Evolutionary conservation across 2,113 vertebrate genomes (phyloP).

Genomic region (Hippoglossus stenolepis): DNA sequence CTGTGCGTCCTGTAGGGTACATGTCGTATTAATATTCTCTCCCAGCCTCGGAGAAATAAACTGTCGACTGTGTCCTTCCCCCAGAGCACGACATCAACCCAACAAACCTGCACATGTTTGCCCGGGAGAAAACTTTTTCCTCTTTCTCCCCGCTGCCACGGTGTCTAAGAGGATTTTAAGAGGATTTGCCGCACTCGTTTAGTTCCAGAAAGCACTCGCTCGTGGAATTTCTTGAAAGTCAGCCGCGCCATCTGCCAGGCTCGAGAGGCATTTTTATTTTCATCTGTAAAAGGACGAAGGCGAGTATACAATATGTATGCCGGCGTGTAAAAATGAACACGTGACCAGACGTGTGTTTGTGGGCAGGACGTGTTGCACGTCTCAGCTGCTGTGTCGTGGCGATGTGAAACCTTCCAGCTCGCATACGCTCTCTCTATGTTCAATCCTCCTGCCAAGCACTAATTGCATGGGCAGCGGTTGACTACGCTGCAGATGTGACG

Average conservation of each 20-base stretch:
- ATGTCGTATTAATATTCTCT: constrained; percentile 71
- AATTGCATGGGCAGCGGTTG: constrained; percentile 58
- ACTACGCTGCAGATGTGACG: constrained; percentile 63
- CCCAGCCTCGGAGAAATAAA: constrained; percentile 68
- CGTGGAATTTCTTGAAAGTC: constrained; percentile 85
- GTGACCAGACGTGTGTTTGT: constrained; percentile 16
- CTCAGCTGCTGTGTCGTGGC: constrained; percentile 5
- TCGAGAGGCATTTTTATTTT: constrained; percentile 53
- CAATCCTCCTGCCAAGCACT: constrained; percentile 42
- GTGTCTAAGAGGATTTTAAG: constrained; percentile 85
- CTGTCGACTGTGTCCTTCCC: constrained; percentile 75
- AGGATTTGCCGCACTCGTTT: constrained; percentile 85
- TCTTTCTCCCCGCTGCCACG: constrained; percentile 75
- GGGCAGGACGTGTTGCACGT: constrained; percentile 3
- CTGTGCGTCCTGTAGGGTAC: constrained; percentile 15
- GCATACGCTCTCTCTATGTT: constrained; percentile 8
- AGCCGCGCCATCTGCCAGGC: constrained; percentile 67
- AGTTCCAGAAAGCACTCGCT: constrained; percentile 83
- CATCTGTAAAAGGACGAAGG: constrained; percentile 60
- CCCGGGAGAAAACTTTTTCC: constrained; percentile 77
- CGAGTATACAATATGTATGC: constrained; percentile 1
- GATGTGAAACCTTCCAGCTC: constrained; percentile 18
- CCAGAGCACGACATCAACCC: constrained; percentile 74
- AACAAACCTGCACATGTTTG: constrained; percentile 81
- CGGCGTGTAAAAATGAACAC: constrained; percentile 28